Evolutionary conservation across 2,888 invertebrate genomes (phyloP), one percentile per base, ranked within the genome.

Genomic region (Heliconius cydno): DNA sequence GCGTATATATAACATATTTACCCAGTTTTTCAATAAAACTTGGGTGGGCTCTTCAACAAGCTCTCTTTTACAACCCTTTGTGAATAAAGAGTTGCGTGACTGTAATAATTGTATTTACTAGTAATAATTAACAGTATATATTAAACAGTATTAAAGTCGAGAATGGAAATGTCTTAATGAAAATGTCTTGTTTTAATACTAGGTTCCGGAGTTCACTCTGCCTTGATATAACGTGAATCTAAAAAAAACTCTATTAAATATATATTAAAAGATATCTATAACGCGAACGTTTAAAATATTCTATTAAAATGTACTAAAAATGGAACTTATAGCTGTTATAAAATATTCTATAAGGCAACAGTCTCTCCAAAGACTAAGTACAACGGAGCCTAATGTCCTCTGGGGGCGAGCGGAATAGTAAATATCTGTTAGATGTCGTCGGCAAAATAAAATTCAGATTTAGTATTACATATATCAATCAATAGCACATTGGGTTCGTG

Each of bases 321-420:
- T 72, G 57, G 25, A 57, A 57, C 7, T 15, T 28, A 65, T 65
- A 34, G 41, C 9, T 75, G n/a, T 22, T 19, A 75, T 75, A 75
- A 75, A 75, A 75, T 75, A 75, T 65, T 65, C 63, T 28, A 25
- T 34, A 34, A 73, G n/a, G 34, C 72, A 34, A 57, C 28, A 57
- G 52, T 57, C 13, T 34, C n/a, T 34, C 22, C 34, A 73, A 57
- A 34, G 57, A 72, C 22, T 52, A 46, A 46, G 30, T 57, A 75
- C 25, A 75, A 66, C 28, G 67, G 10, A 38, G 76, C 52, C 75
- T 76, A 66, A 76, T 76, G 66, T 76, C 76, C 76, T 76, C 67
- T 52, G 52, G 66, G 76, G 52, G 38, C 38, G 76, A 76, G n/a
- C 15, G 22, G 67, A 76, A 76, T 76, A 76, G 76, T 67, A 76